A percentile compares a stretch with the other conserved stretches of the same genome.
These are phyloP conservation scores for Leptobrachium ailaonicum DNA, from an alignment of 2,113 vertebrate genomes.

Conservation along the genomic window DNA sequence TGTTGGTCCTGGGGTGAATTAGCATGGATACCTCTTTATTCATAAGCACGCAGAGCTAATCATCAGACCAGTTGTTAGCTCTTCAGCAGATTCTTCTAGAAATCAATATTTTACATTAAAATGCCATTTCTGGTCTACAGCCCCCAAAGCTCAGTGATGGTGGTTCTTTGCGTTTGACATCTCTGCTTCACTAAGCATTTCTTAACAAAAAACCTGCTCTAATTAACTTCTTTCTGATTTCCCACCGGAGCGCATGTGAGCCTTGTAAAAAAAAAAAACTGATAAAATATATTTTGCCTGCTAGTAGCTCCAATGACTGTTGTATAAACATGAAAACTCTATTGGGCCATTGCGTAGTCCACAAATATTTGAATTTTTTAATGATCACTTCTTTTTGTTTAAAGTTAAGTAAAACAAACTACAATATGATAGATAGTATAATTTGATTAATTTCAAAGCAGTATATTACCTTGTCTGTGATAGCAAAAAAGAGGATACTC, in stretches of 20 bases:
- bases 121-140: conserved; percentile 40
- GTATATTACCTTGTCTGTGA: too few relatives aligned
- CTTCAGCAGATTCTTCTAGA: conserved; percentile 41
- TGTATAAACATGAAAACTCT: conserved; percentile 1
- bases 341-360: too few relatives aligned
- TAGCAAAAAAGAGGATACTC: too few relatives aligned
- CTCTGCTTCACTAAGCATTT: conserved; percentile 49
- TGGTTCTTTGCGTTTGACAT: conserved; percentile 46
- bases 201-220: conserved; percentile 34
- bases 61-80: conserved; percentile 42
- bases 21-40: too few relatives aligned
- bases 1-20: too few relatives aligned
- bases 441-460: too few relatives aligned
- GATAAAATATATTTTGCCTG: conserved; percentile 3
- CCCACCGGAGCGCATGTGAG: conserved; percentile 37
- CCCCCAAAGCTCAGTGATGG: conserved; percentile 37
- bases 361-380: too few relatives aligned
- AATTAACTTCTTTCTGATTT: conserved; percentile 48
- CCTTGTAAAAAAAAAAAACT: background rate
- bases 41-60: background rate
- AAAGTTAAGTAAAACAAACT: too few relatives aligned
- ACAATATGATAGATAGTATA: too few relatives aligned
- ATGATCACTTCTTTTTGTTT: too few relatives aligned
- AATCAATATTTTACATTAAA: conserved; percentile 49
- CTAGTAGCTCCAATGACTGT: conserved; percentile 21